phyloP scores from a whole-genome alignment of 2,888 invertebrate genomes.

The Pollenia labialis region DNA sequence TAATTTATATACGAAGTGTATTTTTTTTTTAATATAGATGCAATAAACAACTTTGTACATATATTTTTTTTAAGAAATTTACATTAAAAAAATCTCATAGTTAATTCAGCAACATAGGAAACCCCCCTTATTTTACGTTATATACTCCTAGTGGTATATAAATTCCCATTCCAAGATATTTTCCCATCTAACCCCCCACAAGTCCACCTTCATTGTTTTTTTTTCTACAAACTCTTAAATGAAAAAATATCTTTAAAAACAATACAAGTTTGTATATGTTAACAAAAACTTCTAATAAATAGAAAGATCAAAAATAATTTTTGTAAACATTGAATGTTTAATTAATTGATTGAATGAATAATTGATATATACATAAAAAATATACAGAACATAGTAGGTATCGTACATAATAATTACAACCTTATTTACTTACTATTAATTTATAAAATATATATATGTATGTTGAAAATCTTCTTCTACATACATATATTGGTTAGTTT shows the following conservation, averaged over 20 bases:
- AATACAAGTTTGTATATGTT: slow-evolving; percentile 38
- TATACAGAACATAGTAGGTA: slow-evolving; percentile 30
- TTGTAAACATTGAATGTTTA: slow-evolving; percentile 16
- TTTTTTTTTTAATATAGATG: slow-evolving; percentile 48
- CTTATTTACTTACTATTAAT: slow-evolving; percentile 50
- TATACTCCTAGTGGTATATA: slow-evolving; percentile 58
- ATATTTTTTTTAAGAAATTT: slow-evolving; percentile 44
- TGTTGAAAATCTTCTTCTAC: slow-evolving; percentile 47
- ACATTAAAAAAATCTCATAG: slow-evolving; percentile 38
- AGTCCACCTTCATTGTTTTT: slow-evolving; percentile 61
- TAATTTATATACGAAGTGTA: slow-evolving; percentile 57
- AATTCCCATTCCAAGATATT: slow-evolving; percentile 53
- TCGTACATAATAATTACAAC: slow-evolving; percentile 43
- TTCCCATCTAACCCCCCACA: slow-evolving; percentile 52
- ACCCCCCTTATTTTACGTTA: slow-evolving; percentile 29
- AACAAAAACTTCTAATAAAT: slow-evolving; percentile 26
- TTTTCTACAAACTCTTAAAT: slow-evolving; percentile 17
- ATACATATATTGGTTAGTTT: slow-evolving; percentile 67
- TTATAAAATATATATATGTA: slow-evolving; percentile 50
- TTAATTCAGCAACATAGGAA: slow-evolving; percentile 14
- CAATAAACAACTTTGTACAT: slow-evolving; percentile 12
- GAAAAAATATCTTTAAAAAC: slow-evolving; percentile 20
- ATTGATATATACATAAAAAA: slow-evolving; percentile 53
- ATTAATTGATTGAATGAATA: slow-evolving; percentile 32
- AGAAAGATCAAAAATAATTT: slow-evolving; percentile 20